Evolutionary conservation across 2,113 vertebrate genomes (phyloP).

Genomic region (Lasiurus cinereus): DNA sequence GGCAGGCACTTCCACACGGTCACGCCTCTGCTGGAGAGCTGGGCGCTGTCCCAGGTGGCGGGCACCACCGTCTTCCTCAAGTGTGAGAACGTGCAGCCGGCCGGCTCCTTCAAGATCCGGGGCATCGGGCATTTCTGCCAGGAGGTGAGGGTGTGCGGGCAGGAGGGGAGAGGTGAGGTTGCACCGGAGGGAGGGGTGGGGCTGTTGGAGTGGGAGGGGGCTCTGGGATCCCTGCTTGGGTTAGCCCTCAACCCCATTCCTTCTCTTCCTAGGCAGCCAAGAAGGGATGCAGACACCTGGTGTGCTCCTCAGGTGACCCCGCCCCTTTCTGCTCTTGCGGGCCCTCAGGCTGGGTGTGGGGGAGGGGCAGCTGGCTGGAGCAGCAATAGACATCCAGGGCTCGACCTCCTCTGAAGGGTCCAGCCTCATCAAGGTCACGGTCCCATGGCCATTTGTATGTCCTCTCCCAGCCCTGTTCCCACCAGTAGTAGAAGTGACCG

Average conservation of each 20-base stretch:
- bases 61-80: constrained; percentile 92
- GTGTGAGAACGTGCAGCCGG: constrained; percentile 93
- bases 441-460: background rate
- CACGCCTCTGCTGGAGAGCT: constrained; percentile 92
- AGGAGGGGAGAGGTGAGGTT: constrained; percentile 67
- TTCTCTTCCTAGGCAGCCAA: constrained; percentile 88
- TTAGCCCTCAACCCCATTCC: background rate
- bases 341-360: background rate
- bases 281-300: constrained; percentile 89
- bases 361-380: background rate
- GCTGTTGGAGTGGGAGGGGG: rapidly evolving
- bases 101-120: constrained; percentile 96
- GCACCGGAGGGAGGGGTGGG: background rate
- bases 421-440: background rate
- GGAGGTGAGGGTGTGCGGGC: constrained; percentile 85
- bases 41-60: constrained; percentile 87
- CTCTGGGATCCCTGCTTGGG: background rate
- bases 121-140: constrained; percentile 94
- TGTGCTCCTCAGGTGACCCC: constrained; percentile 94
- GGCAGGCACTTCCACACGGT: constrained; percentile 86
- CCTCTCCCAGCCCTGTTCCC: background rate
- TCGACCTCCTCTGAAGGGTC: background rate
- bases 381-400: background rate
- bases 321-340: rapidly evolving
- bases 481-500: background rate